Percentiles rank a stretch among this genome's conserved stretches.
phyloP scores from a whole-genome alignment of 2,797 vertebrate species.

The Schizopygopsis pylzovi region DNA sequence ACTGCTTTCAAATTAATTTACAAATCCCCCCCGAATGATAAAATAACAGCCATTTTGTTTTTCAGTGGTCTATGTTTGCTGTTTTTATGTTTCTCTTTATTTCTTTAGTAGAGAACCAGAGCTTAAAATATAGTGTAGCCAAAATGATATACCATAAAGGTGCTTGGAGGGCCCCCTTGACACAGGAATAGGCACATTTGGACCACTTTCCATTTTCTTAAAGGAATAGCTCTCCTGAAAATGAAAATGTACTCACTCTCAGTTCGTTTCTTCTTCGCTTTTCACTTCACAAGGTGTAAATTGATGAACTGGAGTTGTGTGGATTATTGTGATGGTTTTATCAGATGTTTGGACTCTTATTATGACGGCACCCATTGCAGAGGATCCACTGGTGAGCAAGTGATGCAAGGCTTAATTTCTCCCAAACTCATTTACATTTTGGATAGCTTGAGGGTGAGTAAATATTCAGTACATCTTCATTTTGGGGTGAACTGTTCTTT shows the following conservation, averaged over 20 bases:
- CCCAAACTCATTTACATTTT: not conserved
- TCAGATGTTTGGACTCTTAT: not conserved
- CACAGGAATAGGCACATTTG: not conserved
- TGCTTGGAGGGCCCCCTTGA: too few relatives aligned
- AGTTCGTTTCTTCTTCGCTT: not conserved
- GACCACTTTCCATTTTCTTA: constrained; percentile 21
- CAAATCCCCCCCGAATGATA: not conserved
- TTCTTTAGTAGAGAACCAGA: not conserved
- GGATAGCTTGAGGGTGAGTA: not conserved
- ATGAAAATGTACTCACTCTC: not conserved
- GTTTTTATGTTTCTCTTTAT: not conserved
- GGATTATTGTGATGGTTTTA: not conserved
- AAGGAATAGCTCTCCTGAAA: not conserved
- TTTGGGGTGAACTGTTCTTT: constrained; percentile 4
- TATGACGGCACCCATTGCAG: not conserved
- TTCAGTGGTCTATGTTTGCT: not conserved
- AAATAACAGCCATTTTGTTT: not conserved
- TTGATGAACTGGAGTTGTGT: not conserved
- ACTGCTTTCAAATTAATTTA: not conserved
- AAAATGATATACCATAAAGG: not conserved
- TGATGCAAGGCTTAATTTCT: not conserved
- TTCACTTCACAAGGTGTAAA: not conserved
- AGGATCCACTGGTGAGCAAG: not conserved
- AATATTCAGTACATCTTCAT: not conserved
- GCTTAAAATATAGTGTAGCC: not conserved